These are phyloP conservation scores for Chlorocebus sabaeus DNA, from an alignment of 2,113 vertebrate species.

Conservation along the genomic window DNA sequence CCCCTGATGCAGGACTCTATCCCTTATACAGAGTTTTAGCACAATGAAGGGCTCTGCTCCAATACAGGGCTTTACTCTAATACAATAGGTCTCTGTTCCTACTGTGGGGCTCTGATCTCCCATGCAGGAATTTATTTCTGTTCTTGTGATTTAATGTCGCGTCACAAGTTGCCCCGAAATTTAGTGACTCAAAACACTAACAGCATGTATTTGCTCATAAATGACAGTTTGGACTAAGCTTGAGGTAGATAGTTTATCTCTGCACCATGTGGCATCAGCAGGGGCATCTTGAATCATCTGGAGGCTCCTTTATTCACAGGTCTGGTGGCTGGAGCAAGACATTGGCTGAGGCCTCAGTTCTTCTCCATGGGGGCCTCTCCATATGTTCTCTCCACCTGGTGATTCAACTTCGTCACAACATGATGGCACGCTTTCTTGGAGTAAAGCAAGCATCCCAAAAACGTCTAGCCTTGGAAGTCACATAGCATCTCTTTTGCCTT, in stretches of 20 bases:
- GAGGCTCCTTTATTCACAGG: neutral
- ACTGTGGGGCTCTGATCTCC: neutral
- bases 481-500: neutral
- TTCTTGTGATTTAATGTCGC: neutral
- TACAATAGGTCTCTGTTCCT: neutral
- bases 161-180: neutral
- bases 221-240: neutral
- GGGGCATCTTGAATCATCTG: neutral
- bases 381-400: neutral
- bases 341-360: neutral
- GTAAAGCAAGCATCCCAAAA: neutral
- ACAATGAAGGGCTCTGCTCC: neutral
- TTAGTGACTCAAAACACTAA: neutral
- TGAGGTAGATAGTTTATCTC: neutral
- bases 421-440: neutral
- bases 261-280: neutral
- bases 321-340: neutral
- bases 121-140: neutral
- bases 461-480: neutral
- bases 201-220: neutral
- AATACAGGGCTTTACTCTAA: neutral
- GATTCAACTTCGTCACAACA: neutral
- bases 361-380: neutral
- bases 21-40: accelerated
- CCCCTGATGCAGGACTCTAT: neutral